Evolutionary conservation across 2,113 vertebrate species (phyloP).

Genomic region (Notothenia coriiceps): DNA sequence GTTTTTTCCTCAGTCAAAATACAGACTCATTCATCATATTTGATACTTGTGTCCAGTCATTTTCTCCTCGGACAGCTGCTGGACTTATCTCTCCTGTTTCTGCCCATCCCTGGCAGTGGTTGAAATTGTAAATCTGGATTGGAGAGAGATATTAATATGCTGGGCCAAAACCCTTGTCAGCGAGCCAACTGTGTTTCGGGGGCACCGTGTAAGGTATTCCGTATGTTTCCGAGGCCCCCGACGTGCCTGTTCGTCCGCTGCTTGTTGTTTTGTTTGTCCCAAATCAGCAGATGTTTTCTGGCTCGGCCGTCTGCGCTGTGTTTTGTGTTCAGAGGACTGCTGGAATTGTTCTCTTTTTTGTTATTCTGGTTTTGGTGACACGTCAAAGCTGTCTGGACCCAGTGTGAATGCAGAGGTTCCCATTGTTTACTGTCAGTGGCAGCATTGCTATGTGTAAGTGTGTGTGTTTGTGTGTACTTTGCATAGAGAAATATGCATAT

Average conservation of each 20-base stretch:
- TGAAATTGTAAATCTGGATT: conserved; percentile 42
- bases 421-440: conserved; percentile 55
- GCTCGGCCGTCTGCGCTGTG: conserved; percentile 41
- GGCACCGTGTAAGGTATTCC: conserved; percentile 55
- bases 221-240: conserved; percentile 52
- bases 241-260: conserved; percentile 21
- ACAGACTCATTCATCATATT: conserved; percentile 29
- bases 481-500: conserved; percentile 33
- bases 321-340: conserved; percentile 48
- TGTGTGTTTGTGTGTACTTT: conserved; percentile 24
- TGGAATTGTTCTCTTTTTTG: conserved; percentile 54
- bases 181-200: conserved; percentile 61
- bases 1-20: conserved; percentile 7
- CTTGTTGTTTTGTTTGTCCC: conserved; percentile 63
- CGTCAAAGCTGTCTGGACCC: conserved; percentile 49
- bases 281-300: conserved; percentile 78
- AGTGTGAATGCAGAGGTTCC: conserved; percentile 34
- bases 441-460: conserved; percentile 12
- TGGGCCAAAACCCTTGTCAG: conserved; percentile 45
- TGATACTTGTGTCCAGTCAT: conserved; percentile 50
- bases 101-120: conserved; percentile 10
- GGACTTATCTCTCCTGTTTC: conserved; percentile 40
- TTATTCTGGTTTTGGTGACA: conserved; percentile 60
- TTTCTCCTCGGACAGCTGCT: conserved; percentile 50
- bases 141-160: conserved; percentile 25